A percentile compares a stretch with the other conserved stretches of the same genome.
Conservation (phyloP, 1,140 invertebrate species). For the Myzus persicae region DNA sequence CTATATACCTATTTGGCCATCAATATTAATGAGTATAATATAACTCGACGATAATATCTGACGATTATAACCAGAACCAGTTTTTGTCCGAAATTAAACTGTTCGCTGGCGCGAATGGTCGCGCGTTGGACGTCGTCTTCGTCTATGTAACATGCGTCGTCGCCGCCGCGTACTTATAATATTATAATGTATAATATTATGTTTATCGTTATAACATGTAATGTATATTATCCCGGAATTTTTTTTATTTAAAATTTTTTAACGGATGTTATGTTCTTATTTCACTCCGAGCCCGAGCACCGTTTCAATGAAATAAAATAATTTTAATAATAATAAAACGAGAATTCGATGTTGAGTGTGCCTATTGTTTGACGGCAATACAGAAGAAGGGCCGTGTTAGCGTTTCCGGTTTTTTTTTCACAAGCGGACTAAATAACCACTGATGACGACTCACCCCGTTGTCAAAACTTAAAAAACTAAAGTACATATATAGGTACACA, state of each 20-base stretch:
- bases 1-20: background rate
- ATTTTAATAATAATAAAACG: background rate
- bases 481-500: background rate
- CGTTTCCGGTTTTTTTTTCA: conserved; percentile 38
- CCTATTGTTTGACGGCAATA: conserved; percentile 32
- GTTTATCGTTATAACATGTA: background rate
- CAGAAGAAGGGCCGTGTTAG: conserved; percentile 35
- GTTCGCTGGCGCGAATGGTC: background rate
- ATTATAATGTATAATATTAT: too few relatives aligned
- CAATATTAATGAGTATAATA: background rate
- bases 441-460: background rate
- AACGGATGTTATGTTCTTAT: conserved; percentile 16
- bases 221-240: background rate
- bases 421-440: conserved; percentile 24
- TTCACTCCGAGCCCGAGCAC: background rate
- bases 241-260: background rate
- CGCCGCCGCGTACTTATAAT: background rate
- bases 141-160: background rate
- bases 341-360: background rate
- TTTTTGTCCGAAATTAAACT: background rate
- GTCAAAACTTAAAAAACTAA: background rate
- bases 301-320: conserved; percentile 32
- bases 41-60: conserved; percentile 10
- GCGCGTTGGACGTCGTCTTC: background rate
- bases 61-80: background rate